Base-by-base conservation (phyloP, 64 coral and sea anemone species). In the Trachythela sp. region DNA sequence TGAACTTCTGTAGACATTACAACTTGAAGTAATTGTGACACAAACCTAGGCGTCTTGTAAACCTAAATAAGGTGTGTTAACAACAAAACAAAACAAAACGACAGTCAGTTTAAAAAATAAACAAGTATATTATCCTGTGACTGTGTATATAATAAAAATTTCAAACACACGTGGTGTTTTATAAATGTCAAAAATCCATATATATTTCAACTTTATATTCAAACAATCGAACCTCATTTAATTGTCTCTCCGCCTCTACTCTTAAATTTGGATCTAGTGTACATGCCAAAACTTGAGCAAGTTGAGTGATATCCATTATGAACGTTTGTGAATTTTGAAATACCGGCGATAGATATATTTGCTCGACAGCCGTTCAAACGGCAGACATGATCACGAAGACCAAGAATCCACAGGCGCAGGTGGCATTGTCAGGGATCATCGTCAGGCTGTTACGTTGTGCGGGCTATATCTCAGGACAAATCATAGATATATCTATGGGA, bases 181-280 rank as follows among this genome's bases (percentile, higher is more conserved):
- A n/a, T n/a, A n/a, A n/a, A n/a, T n/a, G n/a, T n/a, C n/a, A n/a
- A n/a, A n/a, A n/a, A n/a, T n/a, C n/a, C n/a, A n/a, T n/a, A n/a
- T 32, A 77, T 77, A 8, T 80, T 80, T 20, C 42, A 45, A 45
- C 42, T 34, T 31, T 4, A 37, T 30, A 36, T 37, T 0, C 0
- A 39, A 80, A 18, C 31, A 31, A 27, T 6, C 75, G 20, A 32
- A 80, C 75, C 75, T 80, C 75, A 22, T 80, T 80, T 8, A 80
- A 39, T 29, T 39, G 75, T 80, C 37, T 80, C 33, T 80, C 75
- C 33, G 75, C 75, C 0, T 80, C 75, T 35, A 30, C 75, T 35
- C 75, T 35, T 37, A 80, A 39, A 80, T 80, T 80, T 39, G 75
- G 75, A 39, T 80, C 75, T 8, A 80, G 30, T 17, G 75, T 80